A percentile compares a stretch with the other conserved stretches of the same genome.
phyloP scores from a whole-genome alignment of 2,888 invertebrate species.

The Melinaea marsaeus region DNA sequence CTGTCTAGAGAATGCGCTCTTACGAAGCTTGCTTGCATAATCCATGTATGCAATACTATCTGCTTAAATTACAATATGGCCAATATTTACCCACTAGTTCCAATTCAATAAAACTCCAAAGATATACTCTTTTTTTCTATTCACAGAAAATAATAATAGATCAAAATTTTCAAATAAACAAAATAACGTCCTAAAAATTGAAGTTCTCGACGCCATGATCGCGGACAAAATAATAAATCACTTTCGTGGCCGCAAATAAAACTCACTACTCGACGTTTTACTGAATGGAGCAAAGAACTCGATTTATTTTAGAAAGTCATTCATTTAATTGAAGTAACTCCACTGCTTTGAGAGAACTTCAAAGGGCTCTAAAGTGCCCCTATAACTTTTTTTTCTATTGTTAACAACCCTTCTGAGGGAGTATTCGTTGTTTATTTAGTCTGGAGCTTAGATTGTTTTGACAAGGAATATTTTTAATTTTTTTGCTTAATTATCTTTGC shows the following conservation, averaged over 20 bases:
- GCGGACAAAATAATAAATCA: slow-evolving; percentile 41
- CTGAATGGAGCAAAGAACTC: slow-evolving; percentile 37
- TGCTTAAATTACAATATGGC: too few species aligned
- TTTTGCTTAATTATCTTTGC: slow-evolving; percentile 2
- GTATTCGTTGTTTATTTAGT: slow-evolving; percentile 22
- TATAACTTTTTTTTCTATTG: slow-evolving; percentile 39
- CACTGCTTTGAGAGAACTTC: slow-evolving; percentile 38
- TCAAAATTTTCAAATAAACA: too few species aligned
- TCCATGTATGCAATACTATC: too few species aligned
- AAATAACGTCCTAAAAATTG: not conserved
- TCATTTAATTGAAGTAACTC: slow-evolving; percentile 54
- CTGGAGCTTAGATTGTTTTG: slow-evolving; percentile 12
- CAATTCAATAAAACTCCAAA: too few species aligned
- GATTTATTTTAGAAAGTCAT: slow-evolving; percentile 52
- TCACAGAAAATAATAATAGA: too few species aligned
- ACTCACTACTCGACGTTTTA: slow-evolving; percentile 42
- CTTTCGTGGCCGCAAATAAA: slow-evolving; percentile 40
- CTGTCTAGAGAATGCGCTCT: too few species aligned
- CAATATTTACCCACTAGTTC: too few species aligned
- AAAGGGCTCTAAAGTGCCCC: slow-evolving; percentile 34
- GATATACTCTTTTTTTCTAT: too few species aligned
- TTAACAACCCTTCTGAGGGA: slow-evolving; percentile 32
- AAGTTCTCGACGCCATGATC: not conserved
- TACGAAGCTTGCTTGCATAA: too few species aligned
- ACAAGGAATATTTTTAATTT: slow-evolving; percentile 7